Conservation (phyloP, 92 coral and sea anemone genomes). For the Heliopora coerulea region DNA sequence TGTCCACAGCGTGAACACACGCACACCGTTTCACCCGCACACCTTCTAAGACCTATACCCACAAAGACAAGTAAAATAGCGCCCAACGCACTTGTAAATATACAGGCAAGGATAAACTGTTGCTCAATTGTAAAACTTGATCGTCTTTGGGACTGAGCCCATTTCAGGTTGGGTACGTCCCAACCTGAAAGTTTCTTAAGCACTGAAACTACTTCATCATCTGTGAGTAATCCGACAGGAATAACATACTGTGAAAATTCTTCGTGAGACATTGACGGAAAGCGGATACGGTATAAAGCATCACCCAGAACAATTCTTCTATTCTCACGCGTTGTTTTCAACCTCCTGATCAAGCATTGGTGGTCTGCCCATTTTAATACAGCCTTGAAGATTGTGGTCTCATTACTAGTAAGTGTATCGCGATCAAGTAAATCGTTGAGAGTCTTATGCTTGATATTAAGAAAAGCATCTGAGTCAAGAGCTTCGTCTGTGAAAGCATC, state of each 20-base stretch:
- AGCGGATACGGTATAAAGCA: slow-evolving; percentile 41
- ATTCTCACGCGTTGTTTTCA: slow-evolving; percentile 37
- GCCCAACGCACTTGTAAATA: no score
- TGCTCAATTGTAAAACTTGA: no score
- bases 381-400: slow-evolving; percentile 57
- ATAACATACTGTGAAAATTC: slow-evolving; percentile 49
- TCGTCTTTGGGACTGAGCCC: background rate
- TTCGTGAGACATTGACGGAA: slow-evolving; percentile 39
- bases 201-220: slow-evolving; percentile 40
- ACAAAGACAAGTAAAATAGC: no score
- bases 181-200: slow-evolving; percentile 35
- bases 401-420: slow-evolving; percentile 46
- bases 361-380: slow-evolving; percentile 56
- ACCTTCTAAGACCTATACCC: no score
- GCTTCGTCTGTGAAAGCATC: slow-evolving; percentile 46
- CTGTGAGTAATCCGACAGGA: slow-evolving; percentile 37
- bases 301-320: slow-evolving; percentile 58
- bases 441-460: slow-evolving; percentile 22
- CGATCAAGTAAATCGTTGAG: slow-evolving; percentile 44
- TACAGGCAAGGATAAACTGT: no score
- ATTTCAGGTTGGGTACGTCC: background rate
- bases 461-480: slow-evolving; percentile 51
- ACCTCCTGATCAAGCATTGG: slow-evolving; percentile 29
- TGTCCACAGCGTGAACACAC: no score
- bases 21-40: no score